Conservation (phyloP, 1,140 invertebrate genomes). For the Periplaneta americana region DNA sequence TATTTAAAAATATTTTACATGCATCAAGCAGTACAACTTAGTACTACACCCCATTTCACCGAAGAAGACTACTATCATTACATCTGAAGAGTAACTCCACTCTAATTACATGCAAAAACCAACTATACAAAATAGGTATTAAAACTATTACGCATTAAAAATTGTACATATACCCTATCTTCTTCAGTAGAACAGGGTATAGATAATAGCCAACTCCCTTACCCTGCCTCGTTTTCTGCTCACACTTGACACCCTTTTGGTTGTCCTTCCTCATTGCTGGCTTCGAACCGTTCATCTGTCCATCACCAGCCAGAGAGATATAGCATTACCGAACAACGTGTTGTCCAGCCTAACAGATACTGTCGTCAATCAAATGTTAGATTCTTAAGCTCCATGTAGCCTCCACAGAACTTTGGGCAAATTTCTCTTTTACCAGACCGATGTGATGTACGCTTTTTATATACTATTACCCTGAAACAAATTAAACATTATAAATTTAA, state of each 20-base stretch:
- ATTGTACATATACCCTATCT: too few species aligned
- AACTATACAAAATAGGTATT: too few species aligned
- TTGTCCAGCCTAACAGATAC: background rate
- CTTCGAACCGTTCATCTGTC: background rate
- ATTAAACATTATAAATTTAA: conserved; percentile 5
- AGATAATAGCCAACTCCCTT: background rate
- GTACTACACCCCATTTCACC: too few species aligned
- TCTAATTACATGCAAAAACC: too few species aligned
- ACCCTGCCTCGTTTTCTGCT: background rate
- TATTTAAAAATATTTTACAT: too few species aligned
- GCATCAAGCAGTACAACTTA: too few species aligned
- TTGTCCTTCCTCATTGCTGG: background rate
- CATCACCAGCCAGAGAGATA: background rate
- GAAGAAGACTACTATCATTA: too few species aligned
- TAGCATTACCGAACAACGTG: background rate
- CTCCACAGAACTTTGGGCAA: conserved; percentile 22
- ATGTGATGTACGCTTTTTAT: conserved; percentile 17
- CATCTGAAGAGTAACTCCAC: too few species aligned
- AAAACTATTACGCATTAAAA: too few species aligned
- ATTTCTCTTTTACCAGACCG: background rate
- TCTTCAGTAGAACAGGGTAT: too few species aligned
- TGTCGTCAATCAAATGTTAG: conserved; percentile 20
- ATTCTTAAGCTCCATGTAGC: conserved; percentile 23
- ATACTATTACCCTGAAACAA: conserved; percentile 20
- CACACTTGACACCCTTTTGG: background rate